Evolutionary conservation across 2,888 invertebrate genomes (phyloP).

Genomic region (Dorcus parallelipipedus): DNA sequence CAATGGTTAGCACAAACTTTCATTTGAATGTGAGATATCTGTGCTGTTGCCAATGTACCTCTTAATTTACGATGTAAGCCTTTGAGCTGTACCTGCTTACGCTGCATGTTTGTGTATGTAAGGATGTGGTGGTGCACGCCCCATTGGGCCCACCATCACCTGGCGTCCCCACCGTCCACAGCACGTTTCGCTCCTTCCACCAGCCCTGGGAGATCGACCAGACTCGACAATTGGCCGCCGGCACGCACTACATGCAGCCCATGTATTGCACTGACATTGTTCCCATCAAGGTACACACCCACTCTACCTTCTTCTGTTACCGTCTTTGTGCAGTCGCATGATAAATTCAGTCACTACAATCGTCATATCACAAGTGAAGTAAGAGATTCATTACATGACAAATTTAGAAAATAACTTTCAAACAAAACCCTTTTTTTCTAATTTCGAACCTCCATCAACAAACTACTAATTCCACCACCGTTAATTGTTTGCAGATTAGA

Average conservation of each 20-base stretch:
- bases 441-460: too few relatives aligned
- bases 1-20: neutral
- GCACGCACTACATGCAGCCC: slow-evolving; percentile 45
- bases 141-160: slow-evolving; percentile 47
- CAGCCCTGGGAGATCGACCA: slow-evolving; percentile 68
- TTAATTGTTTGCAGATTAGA: slow-evolving; percentile 59
- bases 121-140: slow-evolving; percentile 52
- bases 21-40: slow-evolving; percentile 25
- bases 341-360: neutral
- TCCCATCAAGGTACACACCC: slow-evolving; percentile 52
- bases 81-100: slow-evolving; percentile 35
- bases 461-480: too few relatives aligned
- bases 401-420: too few relatives aligned
- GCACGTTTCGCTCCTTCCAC: slow-evolving; percentile 59
- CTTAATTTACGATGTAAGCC: slow-evolving; percentile 17
- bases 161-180: slow-evolving; percentile 50
- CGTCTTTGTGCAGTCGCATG: slow-evolving; percentile 21
- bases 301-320: slow-evolving; percentile 14
- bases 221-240: slow-evolving; percentile 52
- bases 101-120: slow-evolving; percentile 51
- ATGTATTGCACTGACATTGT: slow-evolving; percentile 54
- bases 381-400: too few relatives aligned
- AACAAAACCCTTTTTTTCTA: too few relatives aligned
- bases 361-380: too few relatives aligned
- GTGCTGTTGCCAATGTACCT: slow-evolving; percentile 16